A percentile compares a stretch with the other conserved stretches of the same genome.
Conservation (phyloP, 2,797 vertebrate species). For the Pangasius krempfi region DNA sequence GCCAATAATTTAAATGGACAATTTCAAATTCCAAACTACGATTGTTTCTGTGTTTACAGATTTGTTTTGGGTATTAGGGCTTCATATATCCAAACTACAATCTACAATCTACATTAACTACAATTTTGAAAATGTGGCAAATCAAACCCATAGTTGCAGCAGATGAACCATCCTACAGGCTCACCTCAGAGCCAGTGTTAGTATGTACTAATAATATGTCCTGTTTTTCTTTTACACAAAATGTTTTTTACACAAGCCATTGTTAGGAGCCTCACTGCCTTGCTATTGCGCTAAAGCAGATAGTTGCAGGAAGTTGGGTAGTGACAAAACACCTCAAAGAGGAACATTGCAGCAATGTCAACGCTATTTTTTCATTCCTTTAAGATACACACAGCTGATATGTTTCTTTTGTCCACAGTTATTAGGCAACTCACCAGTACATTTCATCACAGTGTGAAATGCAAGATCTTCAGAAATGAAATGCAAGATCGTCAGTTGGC, state of each 20-base stretch:
- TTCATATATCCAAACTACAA: neutral
- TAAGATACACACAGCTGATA: neutral
- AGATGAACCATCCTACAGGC: neutral
- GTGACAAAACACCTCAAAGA: constrained; percentile 18
- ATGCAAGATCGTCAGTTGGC: neutral
- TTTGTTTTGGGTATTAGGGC: neutral
- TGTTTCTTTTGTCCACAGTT: neutral
- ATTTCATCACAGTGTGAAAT: neutral
- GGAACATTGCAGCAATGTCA: neutral
- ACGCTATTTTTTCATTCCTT: neutral
- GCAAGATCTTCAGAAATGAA: neutral
- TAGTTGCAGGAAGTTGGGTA: neutral
- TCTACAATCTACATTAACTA: neutral
- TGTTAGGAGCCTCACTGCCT: neutral
- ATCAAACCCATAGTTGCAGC: neutral
- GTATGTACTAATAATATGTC: neutral
- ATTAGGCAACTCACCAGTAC: neutral
- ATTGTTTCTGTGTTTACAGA: neutral
- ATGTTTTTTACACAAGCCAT: neutral
- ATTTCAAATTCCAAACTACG: neutral
- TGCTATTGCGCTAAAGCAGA: neutral
- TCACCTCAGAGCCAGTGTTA: neutral
- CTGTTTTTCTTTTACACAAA: neutral
- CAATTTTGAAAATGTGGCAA: neutral
- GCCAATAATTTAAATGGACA: neutral